Percentiles rank a stretch among this genome's conserved stretches.
These are phyloP conservation scores for Sesamia inferens DNA, from an alignment of 2,888 invertebrate species.

Conservation along the genomic window DNA sequence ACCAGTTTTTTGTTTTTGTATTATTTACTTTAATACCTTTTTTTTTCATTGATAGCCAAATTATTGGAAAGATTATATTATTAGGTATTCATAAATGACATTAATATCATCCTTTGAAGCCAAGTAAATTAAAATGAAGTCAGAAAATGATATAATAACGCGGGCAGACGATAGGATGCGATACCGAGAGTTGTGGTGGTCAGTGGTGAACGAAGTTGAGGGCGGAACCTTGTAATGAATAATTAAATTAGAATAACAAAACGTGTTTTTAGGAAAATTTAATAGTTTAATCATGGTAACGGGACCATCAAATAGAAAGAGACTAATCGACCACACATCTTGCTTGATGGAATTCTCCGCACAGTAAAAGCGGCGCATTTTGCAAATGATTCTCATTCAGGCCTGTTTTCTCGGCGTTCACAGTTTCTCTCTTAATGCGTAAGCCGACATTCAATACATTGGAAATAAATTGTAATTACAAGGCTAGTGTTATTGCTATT, in stretches of 20 bases:
- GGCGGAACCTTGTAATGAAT: background rate
- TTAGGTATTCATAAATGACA: too few species aligned
- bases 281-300: background rate
- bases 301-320: background rate
- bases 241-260: background rate
- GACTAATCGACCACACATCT: conserved; percentile 23
- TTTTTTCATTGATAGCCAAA: too few species aligned
- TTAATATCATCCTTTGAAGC: too few species aligned
- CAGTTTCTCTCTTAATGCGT: conserved; percentile 43
- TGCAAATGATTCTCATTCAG: conserved; percentile 29
- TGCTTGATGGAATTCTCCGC: conserved; percentile 13
- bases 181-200: too few species aligned
- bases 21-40: too few species aligned
- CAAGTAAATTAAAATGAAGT: too few species aligned
- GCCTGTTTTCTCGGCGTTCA: conserved; percentile 42
- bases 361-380: conserved; percentile 43
- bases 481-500: conserved; percentile 33
- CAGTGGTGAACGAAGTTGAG: too few species aligned
- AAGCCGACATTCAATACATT: conserved; percentile 39
- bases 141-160: too few species aligned
- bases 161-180: too few species aligned
- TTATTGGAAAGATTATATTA: too few species aligned
- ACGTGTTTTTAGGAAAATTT: background rate
- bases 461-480: conserved; percentile 52
- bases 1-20: too few species aligned